A percentile compares a stretch with the other conserved stretches of the same genome.
These are phyloP conservation scores for Drosophila peninsularis DNA, from an alignment of 2,888 invertebrate species.

Conservation along the genomic window DNA sequence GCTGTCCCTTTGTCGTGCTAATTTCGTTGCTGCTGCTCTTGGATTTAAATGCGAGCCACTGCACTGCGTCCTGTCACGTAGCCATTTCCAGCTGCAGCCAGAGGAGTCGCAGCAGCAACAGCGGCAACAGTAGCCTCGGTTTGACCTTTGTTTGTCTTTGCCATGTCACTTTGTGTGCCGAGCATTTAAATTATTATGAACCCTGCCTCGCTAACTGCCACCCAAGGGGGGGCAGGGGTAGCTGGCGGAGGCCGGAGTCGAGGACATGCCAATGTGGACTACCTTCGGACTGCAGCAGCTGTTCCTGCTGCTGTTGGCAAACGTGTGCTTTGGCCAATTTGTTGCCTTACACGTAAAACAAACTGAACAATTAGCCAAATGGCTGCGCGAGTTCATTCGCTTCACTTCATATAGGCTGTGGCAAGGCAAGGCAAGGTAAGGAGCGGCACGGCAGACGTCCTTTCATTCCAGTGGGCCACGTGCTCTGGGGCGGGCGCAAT, in stretches of 20 bases:
- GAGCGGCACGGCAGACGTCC: background rate
- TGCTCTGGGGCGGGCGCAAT: background rate
- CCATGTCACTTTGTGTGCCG: conserved; percentile 78
- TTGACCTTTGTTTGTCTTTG: conserved; percentile 81
- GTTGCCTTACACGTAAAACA: conserved; percentile 79
- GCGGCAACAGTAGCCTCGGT: conserved; percentile 8
- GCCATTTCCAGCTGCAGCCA: conserved; percentile 73
- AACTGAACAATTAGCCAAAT: conserved; percentile 81
- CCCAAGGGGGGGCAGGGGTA: background rate
- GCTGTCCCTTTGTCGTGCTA: conserved; percentile 76
- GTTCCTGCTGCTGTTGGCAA: conserved; percentile 43
- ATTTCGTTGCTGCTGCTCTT: conserved; percentile 71
- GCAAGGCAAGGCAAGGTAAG: background rate
- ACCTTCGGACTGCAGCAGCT: conserved; percentile 16
- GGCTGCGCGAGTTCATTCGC: conserved; percentile 57
- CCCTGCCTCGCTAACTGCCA: conserved; percentile 56
- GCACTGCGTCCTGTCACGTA: conserved; percentile 76
- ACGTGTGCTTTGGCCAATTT: conserved; percentile 79
- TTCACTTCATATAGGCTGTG: conserved; percentile 33
- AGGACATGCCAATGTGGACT: conserved; percentile 29
- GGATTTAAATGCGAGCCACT: conserved; percentile 78
- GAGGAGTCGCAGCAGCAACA: conserved; percentile 16
- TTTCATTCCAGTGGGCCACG: background rate
- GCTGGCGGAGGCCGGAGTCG: no score
- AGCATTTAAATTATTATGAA: conserved; percentile 83